Conservation (phyloP, 2,888 invertebrate species). For the Ethmia dodecea region DNA sequence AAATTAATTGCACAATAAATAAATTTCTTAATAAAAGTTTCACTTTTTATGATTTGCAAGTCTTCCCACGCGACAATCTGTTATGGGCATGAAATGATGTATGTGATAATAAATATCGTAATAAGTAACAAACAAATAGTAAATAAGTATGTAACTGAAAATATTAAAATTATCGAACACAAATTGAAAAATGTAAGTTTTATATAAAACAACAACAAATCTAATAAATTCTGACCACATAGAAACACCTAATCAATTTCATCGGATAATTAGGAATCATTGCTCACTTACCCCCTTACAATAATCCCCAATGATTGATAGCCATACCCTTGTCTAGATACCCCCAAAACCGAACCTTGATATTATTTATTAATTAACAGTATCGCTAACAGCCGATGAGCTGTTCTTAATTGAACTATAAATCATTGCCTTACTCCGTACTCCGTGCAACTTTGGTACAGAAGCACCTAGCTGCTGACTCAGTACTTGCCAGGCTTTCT, state of each 20-base stretch:
- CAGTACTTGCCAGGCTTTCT: conserved; percentile 57
- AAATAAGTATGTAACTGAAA: background rate
- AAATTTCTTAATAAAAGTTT: no score
- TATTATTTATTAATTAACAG: conserved; percentile 34
- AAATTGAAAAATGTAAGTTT: no score
- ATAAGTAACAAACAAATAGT: background rate
- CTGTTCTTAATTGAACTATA: conserved; percentile 64
- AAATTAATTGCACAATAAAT: conserved; percentile 20
- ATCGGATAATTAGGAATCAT: conserved; percentile 16
- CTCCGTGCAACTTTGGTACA: conserved; percentile 52
- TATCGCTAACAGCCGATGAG: conserved; percentile 49
- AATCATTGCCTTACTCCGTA: conserved; percentile 52
- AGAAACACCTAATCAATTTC: conserved; percentile 15
- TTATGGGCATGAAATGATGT: background rate
- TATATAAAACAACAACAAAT: background rate
- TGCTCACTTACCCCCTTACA: conserved; percentile 14
- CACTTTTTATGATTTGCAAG: conserved; percentile 8
- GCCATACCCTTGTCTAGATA: conserved; percentile 20
- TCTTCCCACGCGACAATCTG: background rate
- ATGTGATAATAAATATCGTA: conserved; percentile 1
- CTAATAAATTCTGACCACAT: conserved; percentile 1
- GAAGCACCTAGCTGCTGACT: conserved; percentile 62
- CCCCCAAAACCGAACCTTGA: conserved; percentile 18
- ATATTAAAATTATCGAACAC: background rate
- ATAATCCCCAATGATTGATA: conserved; percentile 23